Conservation (phyloP, 2,888 invertebrate species). For the Microctonus aethiopoides region DNA sequence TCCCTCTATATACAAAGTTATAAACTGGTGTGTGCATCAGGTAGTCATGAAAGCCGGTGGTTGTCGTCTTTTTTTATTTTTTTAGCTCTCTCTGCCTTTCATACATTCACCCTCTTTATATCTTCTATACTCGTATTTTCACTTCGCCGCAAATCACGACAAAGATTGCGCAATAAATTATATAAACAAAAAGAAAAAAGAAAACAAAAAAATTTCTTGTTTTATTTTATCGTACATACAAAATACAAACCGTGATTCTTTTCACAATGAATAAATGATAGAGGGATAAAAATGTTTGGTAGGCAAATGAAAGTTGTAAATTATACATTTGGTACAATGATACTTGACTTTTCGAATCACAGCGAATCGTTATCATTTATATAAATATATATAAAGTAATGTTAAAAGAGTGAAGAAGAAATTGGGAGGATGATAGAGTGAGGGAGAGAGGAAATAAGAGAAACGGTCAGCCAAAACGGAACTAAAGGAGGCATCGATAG, state of each 20-base stretch:
- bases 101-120: constrained; percentile 20
- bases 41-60: constrained; percentile 48
- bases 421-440: constrained; percentile 1
- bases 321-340: background rate
- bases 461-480: constrained; percentile 39
- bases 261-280: too few species aligned
- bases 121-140: constrained; percentile 18
- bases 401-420: background rate
- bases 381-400: constrained; percentile 6
- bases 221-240: background rate
- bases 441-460: constrained; percentile 36
- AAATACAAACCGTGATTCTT: too few species aligned
- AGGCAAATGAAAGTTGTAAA: background rate
- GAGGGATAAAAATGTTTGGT: background rate
- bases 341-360: background rate
- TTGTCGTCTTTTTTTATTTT: constrained; percentile 12
- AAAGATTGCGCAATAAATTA: constrained; percentile 28
- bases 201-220: background rate
- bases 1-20: constrained; percentile 22
- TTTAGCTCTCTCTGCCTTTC: constrained; percentile 12
- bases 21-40: constrained; percentile 51
- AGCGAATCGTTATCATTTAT: constrained; percentile 18
- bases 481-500: constrained; percentile 43
- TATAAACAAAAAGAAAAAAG: too few species aligned
- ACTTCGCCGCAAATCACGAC: constrained; percentile 34